phyloP scores from a whole-genome alignment of 2,888 invertebrate genomes.

The Drosophila austrosaltans region DNA sequence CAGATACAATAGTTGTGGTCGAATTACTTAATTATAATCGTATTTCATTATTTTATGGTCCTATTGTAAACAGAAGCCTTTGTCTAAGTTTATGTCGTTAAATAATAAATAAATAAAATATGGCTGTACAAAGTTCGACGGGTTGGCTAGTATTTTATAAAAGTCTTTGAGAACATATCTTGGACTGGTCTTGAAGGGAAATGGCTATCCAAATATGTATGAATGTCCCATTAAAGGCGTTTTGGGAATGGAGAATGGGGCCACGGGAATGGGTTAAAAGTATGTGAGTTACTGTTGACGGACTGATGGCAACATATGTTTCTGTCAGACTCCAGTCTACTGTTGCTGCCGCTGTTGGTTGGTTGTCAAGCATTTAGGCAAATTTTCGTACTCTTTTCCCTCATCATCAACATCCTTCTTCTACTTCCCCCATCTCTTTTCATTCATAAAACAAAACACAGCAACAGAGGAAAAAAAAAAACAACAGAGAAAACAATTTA shows the following conservation, averaged over 20 bases:
- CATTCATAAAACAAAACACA: constrained; percentile 15
- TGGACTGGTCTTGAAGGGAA: too few species aligned
- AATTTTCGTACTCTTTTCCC: constrained; percentile 75
- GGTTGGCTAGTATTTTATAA: too few species aligned
- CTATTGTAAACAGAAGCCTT: too few species aligned
- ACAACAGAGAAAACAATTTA: constrained; percentile 54
- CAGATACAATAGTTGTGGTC: too few species aligned
- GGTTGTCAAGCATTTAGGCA: constrained; percentile 78
- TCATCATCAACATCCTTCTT: constrained; percentile 21
- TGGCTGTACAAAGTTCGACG: too few species aligned
- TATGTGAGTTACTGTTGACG: constrained; percentile 8
- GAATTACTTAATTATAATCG: too few species aligned
- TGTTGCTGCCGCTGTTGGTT: constrained; percentile 39
- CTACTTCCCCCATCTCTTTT: constrained; percentile 6
- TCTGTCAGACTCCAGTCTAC: constrained; percentile 58
- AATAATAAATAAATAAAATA: too few species aligned
- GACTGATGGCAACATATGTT: constrained; percentile 74
- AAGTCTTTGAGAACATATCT: neutral
- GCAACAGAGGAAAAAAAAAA: neutral
- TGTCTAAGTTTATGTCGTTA: too few species aligned
- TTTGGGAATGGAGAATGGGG: neutral
- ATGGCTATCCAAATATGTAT: neutral
- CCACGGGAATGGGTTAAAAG: neutral
- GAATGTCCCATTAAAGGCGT: neutral
- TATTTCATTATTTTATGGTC: too few species aligned